Evolutionary conservation across 2,888 invertebrate species (phyloP), one percentile per base, ranked within the genome.

Genomic region (Archaeoteleia sp.): DNA sequence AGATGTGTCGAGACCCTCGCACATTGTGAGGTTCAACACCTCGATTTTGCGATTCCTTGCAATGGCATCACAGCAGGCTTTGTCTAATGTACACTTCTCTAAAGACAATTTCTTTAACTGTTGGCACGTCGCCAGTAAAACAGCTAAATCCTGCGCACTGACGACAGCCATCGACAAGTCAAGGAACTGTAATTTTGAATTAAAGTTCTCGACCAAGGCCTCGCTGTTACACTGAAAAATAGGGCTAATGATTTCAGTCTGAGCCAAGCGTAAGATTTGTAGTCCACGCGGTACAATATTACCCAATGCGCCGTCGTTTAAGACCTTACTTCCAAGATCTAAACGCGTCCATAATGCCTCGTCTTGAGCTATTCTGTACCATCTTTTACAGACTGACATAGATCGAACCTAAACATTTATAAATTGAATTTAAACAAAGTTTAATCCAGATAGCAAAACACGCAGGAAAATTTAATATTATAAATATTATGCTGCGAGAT

Each of bases 311-410:
- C 92, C 92, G 7, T 89, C 87, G 9, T 88, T 86, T 5, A 97
- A 79, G 0, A 90, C 89, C 74, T 91, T 90, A 63, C 90, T 89
- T 5, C 93, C 92, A 10, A 95, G 86, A 82, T 97, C 96, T 68
- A 96, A 85, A 10, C 95, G 88, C 32, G 91, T 90, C 97, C 97
- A 97, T 0, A 97, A 85, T 0, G 92, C 91, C 78, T 95, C 95
- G 82, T 97, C 96, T 48, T 91, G 91, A 1, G 92, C 90, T 66
- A 96, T 88, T 71, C 92, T 86, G 79, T 91, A 89, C 90, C 96
- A 96, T 73, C 95, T 89, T 80, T 83, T 86, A 72, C 88, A 89
- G 12, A 90, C 89, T 55, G 86, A 82, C 68, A 88, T 87, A 70
- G 87, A 88, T 53, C 86, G 86, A 8, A 86, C 85, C 74, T 84